Percentiles rank a stretch among this genome's conserved stretches.
Evolutionary conservation across 1,140 invertebrate species (phyloP).

Genomic region (Pomacea maculata): DNA sequence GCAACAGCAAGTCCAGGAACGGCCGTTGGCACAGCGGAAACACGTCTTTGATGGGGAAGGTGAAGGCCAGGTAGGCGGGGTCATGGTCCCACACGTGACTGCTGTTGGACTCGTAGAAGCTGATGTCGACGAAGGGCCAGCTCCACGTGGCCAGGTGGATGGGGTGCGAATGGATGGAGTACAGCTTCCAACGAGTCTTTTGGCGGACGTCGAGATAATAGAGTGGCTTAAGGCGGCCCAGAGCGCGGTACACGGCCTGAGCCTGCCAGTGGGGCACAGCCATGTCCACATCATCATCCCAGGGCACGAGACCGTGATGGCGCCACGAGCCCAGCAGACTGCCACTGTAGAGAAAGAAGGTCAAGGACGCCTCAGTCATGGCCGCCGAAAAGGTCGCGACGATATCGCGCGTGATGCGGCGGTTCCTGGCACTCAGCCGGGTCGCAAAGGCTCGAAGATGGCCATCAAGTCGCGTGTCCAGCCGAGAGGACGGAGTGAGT

Average conservation of each 20-base stretch:
- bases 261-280: slow-evolving; percentile 12
- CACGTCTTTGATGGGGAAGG: slow-evolving; percentile 21
- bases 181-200: slow-evolving; percentile 34
- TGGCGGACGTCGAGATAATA: slow-evolving; percentile 20
- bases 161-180: slow-evolving; percentile 16
- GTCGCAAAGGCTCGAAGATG: no score
- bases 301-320: slow-evolving; percentile 43
- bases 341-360: slow-evolving; percentile 2
- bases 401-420: no score
- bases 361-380: background rate
- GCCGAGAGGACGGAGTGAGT: no score
- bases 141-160: slow-evolving; percentile 14
- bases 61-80: background rate
- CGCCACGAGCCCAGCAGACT: slow-evolving; percentile 36
- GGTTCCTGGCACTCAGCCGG: no score
- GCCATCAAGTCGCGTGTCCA: no score
- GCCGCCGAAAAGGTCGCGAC: no score
- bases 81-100: slow-evolving; percentile 40
- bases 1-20: slow-evolving; percentile 27
- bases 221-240: background rate
- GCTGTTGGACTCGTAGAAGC: slow-evolving; percentile 29
- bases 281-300: slow-evolving; percentile 47
- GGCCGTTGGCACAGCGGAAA: slow-evolving; percentile 32
- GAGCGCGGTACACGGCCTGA: background rate
- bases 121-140: slow-evolving; percentile 39